Conservation (phyloP, 1,140 invertebrate genomes). For the Himalopsyche phryganea region DNA sequence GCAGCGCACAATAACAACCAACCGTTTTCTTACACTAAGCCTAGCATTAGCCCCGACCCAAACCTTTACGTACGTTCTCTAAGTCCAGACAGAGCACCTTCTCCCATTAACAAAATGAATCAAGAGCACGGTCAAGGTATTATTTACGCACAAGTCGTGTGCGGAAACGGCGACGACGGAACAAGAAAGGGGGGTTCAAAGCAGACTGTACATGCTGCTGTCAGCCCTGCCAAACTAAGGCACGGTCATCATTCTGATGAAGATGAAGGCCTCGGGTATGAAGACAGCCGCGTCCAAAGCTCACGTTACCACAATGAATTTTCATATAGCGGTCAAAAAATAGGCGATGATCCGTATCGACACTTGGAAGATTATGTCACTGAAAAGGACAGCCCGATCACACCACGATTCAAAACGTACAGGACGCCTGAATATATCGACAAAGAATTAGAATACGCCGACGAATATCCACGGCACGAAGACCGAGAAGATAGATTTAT, state of each 20-base stretch:
- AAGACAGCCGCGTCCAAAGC: conserved; percentile 44
- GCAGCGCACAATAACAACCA: conserved; percentile 68
- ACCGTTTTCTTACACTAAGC: conserved; percentile 70
- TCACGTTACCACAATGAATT: conserved; percentile 40
- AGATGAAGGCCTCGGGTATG: conserved; percentile 70
- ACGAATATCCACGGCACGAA: conserved; percentile 39
- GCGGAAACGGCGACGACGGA: conserved; percentile 46
- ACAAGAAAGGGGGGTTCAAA: conserved; percentile 41
- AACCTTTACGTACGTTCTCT: conserved; percentile 48
- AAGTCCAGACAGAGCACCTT: conserved; percentile 46
- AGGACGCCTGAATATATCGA: conserved; percentile 47
- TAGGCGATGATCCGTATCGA: conserved; percentile 40
- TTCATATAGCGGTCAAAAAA: conserved; percentile 44
- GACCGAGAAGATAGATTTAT: conserved; percentile 20
- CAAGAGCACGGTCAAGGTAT: conserved; percentile 48
- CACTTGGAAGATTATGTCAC: conserved; percentile 39
- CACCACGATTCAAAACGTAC: conserved; percentile 46
- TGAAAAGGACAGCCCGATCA: conserved; percentile 47
- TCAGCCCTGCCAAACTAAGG: conserved; percentile 41
- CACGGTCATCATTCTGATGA: conserved; percentile 62
- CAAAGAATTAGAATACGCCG: conserved; percentile 49
- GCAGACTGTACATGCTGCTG: conserved; percentile 56
- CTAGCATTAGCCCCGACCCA: conserved; percentile 53
- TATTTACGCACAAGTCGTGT: conserved; percentile 73
- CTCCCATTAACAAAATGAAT: conserved; percentile 46